Evolutionary conservation across 2,797 vertebrate genomes (phyloP), one percentile per base, ranked within the genome.

Genomic region (Triplophysa bombifrons): DNA sequence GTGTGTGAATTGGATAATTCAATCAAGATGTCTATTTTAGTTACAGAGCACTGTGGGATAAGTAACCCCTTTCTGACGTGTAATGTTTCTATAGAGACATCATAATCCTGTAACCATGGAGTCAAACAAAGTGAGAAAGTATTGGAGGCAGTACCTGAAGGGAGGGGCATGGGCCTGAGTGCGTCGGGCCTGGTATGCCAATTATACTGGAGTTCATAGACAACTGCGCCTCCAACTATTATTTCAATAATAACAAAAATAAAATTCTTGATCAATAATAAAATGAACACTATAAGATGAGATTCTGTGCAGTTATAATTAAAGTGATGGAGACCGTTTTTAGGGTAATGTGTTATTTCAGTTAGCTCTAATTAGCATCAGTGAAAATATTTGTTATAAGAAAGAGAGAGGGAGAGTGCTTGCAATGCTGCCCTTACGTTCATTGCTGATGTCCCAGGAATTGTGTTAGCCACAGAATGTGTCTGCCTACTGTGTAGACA

Each of bases 131-230:
- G 48, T 64, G 30, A 73, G 55, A 72, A 58, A 72, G 50, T 66
- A 48, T 41, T 58, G 60, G 51, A 91, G 90, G 76, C 93, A 19
- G 92, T 84, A 85, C 84, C 90, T 95, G 94, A 79, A 93, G 91
- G 89, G 94, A 93, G 85, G 93, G 91, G 67, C 94, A 93, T 0
- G 93, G 91, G 76, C 94, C 94, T 84, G 77, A 93, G 89, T 94
- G 92, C 83, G 93, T 90, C 10, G 94, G 93, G n/a, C 92, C 93
- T 87, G 94, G 93, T 90, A 95, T 94, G 72, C 93, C 94, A 92
- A 94, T 92, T 88, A 95, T 93, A 90, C 90, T 93, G 89, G 93
- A 92, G 88, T 93, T 94, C 92, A 95, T 93, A 19, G 76, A 73
- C 68, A 85, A 50, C 77, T 87, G 84, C 3, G 76, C 61, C 75